A percentile compares a stretch with the other conserved stretches of the same genome.
Evolutionary conservation across 2,888 invertebrate species (phyloP).

Genomic region (Xanthorhoe designata): DNA sequence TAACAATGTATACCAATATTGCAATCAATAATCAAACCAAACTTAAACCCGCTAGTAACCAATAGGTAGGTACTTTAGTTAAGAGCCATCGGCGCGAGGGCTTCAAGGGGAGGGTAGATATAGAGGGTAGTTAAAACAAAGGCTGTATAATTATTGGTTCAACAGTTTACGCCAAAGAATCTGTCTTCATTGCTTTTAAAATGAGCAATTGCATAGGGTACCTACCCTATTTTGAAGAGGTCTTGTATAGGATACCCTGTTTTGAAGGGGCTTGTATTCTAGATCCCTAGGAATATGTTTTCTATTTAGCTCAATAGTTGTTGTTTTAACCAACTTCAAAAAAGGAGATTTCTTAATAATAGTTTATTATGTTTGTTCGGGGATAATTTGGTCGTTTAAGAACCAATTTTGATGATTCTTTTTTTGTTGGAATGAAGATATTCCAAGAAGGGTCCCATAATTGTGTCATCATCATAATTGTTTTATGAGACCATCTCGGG

Average conservation of each 20-base stretch:
- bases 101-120: constrained; percentile 60
- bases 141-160: constrained; percentile 69
- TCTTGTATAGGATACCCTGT: too few relatives aligned
- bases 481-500: too few relatives aligned
- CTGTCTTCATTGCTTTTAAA: constrained; percentile 64
- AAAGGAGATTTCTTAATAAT: too few relatives aligned
- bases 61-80: constrained; percentile 65
- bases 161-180: constrained; percentile 64
- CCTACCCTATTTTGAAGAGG: not conserved
- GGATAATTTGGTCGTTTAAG: too few relatives aligned
- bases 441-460: too few relatives aligned
- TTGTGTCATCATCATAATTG: too few relatives aligned
- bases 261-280: not conserved
- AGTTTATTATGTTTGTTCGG: too few relatives aligned
- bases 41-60: constrained; percentile 54
- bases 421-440: too few relatives aligned
- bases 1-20: not conserved
- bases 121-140: constrained; percentile 71
- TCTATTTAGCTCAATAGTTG: not conserved
- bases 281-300: constrained; percentile 10
- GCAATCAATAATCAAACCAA: constrained; percentile 16
- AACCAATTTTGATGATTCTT: too few relatives aligned
- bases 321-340: too few relatives aligned
- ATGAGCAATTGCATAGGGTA: constrained; percentile 29
- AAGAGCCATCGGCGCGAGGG: constrained; percentile 72